Evolutionary conservation across 2,113 vertebrate species (phyloP).

Genomic region (Sus scrofa): T2T-Sscrofa CM000812.6:284943001-284943500

Average conservation of each 20-base stretch:
- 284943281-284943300: not conserved
- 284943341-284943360: not conserved
- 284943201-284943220: not conserved
- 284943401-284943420: not conserved
- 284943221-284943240: rapidly evolving
- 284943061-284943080: rapidly evolving
- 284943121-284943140: no score
- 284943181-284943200: not conserved
- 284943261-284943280: not conserved
- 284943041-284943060: not conserved
- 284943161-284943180: not conserved
- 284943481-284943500: rapidly evolving
- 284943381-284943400: not conserved
- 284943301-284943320: not conserved
- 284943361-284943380: not conserved
- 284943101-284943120: not conserved
- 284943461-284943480: not conserved
- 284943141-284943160: not conserved
- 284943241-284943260: not conserved
- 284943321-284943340: not conserved
- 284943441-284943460: no score
- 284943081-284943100: not conserved
- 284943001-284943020: rapidly evolving
- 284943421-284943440: no score
- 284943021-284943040: not conserved